These are phyloP conservation scores for Phaonia tiefii DNA, from an alignment of 2,888 invertebrate species.

Conservation along the genomic window DNA sequence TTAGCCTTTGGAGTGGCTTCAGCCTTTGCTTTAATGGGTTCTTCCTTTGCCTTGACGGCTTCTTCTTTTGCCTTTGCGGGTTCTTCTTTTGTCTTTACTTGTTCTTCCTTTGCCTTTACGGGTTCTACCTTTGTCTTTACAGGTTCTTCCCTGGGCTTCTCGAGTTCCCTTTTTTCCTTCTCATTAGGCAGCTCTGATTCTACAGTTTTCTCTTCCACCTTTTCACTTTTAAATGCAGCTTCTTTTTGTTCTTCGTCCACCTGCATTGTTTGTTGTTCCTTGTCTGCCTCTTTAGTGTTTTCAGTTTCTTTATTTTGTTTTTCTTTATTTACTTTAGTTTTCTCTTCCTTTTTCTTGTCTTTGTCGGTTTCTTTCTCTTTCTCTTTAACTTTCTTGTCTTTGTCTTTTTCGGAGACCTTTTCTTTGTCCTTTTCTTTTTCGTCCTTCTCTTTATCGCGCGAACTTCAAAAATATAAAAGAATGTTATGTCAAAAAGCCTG, in stretches of 20 bases:
- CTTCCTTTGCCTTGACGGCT: constrained; percentile 32
- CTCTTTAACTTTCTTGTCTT: constrained; percentile 40
- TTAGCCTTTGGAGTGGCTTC: neutral
- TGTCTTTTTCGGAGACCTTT: constrained; percentile 19
- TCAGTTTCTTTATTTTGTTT: constrained; percentile 20
- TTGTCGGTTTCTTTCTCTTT: constrained; percentile 35
- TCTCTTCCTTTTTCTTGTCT: constrained; percentile 35
- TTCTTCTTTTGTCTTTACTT: constrained; percentile 15
- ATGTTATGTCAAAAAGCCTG: neutral
- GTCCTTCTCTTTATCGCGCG: constrained; percentile 69
- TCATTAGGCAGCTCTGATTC: no score
- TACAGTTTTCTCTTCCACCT: no score
- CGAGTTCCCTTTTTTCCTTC: neutral
- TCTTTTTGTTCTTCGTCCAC: constrained; percentile 1
- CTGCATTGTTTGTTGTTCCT: neutral
- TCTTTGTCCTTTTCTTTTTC: constrained; percentile 60
- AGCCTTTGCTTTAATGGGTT: constrained; percentile 28
- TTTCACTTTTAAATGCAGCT: no score
- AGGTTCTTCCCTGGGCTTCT: neutral
- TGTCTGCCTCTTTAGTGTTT: constrained; percentile 11
- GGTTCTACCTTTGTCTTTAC: constrained; percentile 12
- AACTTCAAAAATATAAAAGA: constrained; percentile 52
- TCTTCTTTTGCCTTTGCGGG: constrained; percentile 37
- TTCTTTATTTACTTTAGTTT: neutral
- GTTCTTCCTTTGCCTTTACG: constrained; percentile 5